Evolutionary conservation across 1,140 invertebrate genomes (phyloP), one percentile per base, ranked within the genome.

Genomic region (Tribolium madens): DNA sequence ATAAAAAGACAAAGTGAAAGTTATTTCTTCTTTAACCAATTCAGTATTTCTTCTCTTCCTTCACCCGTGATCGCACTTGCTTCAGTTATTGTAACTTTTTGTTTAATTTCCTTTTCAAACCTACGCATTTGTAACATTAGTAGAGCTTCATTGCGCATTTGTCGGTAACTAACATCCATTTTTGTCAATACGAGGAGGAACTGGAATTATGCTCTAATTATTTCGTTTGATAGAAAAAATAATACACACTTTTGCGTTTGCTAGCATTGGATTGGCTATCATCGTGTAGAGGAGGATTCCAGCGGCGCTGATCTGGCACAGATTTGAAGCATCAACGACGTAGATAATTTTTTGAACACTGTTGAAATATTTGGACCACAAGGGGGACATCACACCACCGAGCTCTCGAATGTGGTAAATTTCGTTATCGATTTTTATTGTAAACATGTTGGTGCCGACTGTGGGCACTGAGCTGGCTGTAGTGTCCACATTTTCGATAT

Each of bases 241-340:
- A n/a, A 5, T 52, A 78, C 4, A 50, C 85, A 91, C 91, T 86
- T 92, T 92, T 1, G 89, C 88, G 76, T 88, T 88, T 77, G 88
- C 88, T 10, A 94, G 82, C 53, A 87, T 85, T 0, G 93, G 92
- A 78, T 94, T 89, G 1, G 92, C 90, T n/a, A 95, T 81, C 12
- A 94, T 86, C 0, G 92, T 91, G 80, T 94, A 94, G 0, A 95
- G 84, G 47, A 94, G 87, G 1, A 94, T 91, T 12, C 92, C 92
- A 36, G 93, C 92, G n/a, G 91, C 92, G 9, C 93, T 93, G 81
- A 94, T 94, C 86, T 94, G 93, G 79, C 93, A 94, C 50, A 94
- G 87, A 86, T 95, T 94, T 3, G 93, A 93, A 0, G 92, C 90
- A 82, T 95, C 93, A 6, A 95, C 90, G 0, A 94, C 93, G 77